These are phyloP conservation scores for Macrobrachium rosenbergii DNA, from an alignment of 1,140 invertebrate genomes.

Conservation along the genomic window DNA sequence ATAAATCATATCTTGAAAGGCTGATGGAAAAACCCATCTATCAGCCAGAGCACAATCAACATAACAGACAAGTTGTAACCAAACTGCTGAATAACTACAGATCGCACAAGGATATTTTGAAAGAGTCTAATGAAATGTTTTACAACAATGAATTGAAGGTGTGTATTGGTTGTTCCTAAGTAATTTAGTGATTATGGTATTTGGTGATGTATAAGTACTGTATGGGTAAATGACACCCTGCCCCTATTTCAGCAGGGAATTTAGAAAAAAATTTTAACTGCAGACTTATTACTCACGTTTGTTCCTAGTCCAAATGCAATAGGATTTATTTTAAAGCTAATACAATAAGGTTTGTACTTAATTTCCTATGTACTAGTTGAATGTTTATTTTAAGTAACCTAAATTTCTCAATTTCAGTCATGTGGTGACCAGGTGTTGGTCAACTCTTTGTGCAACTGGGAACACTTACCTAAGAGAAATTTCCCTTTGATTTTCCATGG, in stretches of 20 bases:
- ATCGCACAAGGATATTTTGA: constrained; percentile 82
- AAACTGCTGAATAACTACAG: constrained; percentile 76
- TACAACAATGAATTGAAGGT: constrained; percentile 82
- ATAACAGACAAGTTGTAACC: constrained; percentile 68
- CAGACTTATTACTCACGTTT: no score
- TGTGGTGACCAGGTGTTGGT: constrained; percentile 40
- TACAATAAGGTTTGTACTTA: no score
- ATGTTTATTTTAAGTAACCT: no score
- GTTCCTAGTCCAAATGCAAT: no score
- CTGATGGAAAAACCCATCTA: constrained; percentile 39
- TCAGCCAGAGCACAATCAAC: not conserved
- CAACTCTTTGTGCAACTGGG: constrained; percentile 44
- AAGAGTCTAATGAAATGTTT: constrained; percentile 83
- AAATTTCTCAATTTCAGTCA: constrained; percentile 7
- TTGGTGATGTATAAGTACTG: no score
- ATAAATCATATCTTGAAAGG: constrained; percentile 52
- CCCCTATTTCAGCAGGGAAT: no score
- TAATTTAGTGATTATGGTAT: no score
- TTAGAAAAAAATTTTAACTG: no score
- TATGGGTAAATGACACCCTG: no score
- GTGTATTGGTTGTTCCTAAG: constrained; percentile 65
- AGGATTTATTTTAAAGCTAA: no score
- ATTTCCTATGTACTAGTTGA: no score
- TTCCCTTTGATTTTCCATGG: constrained; percentile 88
- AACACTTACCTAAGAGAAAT: constrained; percentile 46